Percentiles rank a stretch among this genome's conserved stretches.
phyloP scores from a whole-genome alignment of 2,797 vertebrate genomes.

The Pseudocheirus occidentalis region DNA sequence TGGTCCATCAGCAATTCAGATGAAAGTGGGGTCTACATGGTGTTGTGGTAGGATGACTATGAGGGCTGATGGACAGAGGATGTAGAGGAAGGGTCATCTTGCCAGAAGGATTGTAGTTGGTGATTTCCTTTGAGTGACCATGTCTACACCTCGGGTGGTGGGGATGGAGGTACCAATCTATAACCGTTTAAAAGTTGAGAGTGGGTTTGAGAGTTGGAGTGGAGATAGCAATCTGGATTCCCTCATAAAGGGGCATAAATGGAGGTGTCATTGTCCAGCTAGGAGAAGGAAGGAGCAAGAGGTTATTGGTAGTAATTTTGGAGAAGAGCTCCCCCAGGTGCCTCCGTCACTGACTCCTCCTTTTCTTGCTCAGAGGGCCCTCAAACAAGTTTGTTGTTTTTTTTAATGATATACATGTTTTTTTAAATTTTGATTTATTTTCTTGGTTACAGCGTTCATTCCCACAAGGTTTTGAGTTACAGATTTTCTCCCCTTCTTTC shows the following conservation, averaged over 20 bases:
- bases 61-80: neutral
- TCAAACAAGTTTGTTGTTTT: neutral
- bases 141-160: neutral
- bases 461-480: too few relatives aligned
- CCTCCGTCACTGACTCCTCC: neutral
- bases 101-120: neutral
- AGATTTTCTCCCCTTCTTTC: too few relatives aligned
- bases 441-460: too few relatives aligned
- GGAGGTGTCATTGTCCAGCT: neutral
- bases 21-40: neutral
- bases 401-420: too few relatives aligned
- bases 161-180: neutral
- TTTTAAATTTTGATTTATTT: too few relatives aligned
- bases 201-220: neutral
- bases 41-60: neutral
- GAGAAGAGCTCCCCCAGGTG: neutral
- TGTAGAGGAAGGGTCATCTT: neutral
- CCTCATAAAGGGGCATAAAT: neutral
- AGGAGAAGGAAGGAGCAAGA: neutral
- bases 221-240: neutral
- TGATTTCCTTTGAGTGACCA: neutral
- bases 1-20: neutral
- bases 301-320: neutral
- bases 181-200: neutral
- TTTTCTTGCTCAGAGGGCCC: neutral